Conservation (phyloP, 2,888 invertebrate genomes). For the Protonemura montana region DNA sequence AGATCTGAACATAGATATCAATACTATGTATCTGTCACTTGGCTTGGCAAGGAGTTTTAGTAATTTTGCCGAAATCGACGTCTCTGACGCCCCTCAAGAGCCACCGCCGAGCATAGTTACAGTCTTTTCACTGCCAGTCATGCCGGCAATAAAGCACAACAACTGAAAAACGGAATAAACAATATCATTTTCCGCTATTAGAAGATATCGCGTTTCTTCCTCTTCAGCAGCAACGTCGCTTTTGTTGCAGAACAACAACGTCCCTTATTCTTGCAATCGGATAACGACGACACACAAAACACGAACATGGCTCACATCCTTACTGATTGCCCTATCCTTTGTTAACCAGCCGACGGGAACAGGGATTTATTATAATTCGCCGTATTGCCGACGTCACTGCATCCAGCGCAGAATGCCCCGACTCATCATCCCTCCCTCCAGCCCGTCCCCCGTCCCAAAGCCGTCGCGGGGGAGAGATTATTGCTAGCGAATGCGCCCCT, state of each 20-base stretch:
- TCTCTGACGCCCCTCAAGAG: too few relatives aligned
- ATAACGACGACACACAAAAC: neutral
- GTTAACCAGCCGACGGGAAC: neutral
- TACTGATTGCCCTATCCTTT: neutral
- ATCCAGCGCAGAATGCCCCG: neutral
- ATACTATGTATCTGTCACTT: too few relatives aligned
- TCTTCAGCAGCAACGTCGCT: neutral
- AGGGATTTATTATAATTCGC: neutral
- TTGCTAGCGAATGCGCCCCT: neutral
- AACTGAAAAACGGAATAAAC: neutral
- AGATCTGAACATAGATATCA: too few relatives aligned
- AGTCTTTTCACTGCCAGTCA: neutral
- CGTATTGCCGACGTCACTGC: constrained; percentile 9
- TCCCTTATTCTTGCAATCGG: neutral
- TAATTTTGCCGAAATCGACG: too few relatives aligned
- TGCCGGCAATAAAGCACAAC: neutral
- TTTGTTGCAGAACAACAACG: neutral
- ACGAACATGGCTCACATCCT: neutral
- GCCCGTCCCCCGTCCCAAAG: neutral
- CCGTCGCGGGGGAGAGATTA: neutral
- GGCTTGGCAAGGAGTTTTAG: too few relatives aligned
- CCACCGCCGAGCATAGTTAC: too few relatives aligned
- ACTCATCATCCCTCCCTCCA: neutral
- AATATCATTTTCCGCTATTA: neutral
- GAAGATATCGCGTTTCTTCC: neutral